Evolutionary conservation across 1,140 invertebrate genomes (phyloP), one percentile per base, ranked within the genome.

Genomic region (Cotesia chilonis): DNA sequence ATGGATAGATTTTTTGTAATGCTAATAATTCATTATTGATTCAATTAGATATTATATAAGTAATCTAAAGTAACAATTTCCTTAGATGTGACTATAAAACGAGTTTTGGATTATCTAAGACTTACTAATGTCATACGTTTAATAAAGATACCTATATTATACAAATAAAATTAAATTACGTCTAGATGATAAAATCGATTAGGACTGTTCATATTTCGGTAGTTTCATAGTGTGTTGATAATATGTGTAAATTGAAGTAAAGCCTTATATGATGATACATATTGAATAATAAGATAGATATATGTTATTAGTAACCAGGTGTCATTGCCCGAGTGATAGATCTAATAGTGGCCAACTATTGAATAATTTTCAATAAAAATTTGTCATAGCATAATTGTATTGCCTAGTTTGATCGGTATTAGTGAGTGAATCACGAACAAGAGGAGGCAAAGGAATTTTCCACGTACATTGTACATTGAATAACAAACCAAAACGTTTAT

Each of bases 401-500:
- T 47, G 10, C 10, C 10, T 9, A 59, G 57, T 59, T 35, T 59
- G 57, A 59, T 59, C 20, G 17, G 57, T 4, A 10, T 9, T 20
- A 20, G n/a, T 38, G 12, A 38, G 7, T 38, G 3, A 37, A 64
- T 64, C 61, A 14, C 28, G 14, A 71, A 36, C n/a, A 35, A 20
- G 6, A 52, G 59, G 10, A 10, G 28, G 12, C 17, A 70, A 47
- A 64, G 69, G 69, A 71, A 71, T 54, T 71, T 71, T 71, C 69
- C 69, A 71, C 51, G 38, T 9, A 38, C 41, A 36, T 47, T 20
- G 9, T 17, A 47, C 54, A 20, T 60, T 59, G 59, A 70, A 70
- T 28, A 70, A 70, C 14, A 59, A 77, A 41, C 63, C 9, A 64
- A 73, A 77, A 76, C 79, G 77, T 80, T 75, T 72, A 9, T 6